phyloP scores from a whole-genome alignment of 2,888 invertebrate genomes.

The Calliopum simillimum region DNA sequence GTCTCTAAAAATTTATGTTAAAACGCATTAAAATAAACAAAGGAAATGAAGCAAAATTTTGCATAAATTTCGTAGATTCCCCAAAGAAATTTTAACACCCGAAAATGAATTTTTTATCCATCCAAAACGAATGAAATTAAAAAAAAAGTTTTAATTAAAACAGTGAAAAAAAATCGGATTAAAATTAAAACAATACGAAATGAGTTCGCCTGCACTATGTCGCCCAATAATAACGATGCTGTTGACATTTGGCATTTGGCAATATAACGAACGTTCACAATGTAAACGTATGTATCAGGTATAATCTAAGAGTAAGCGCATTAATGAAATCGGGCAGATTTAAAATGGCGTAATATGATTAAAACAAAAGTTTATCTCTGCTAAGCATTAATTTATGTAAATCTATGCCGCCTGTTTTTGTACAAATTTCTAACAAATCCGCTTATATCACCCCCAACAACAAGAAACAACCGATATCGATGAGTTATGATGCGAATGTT shows the following conservation, averaged over 20 bases:
- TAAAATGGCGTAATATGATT: not conserved
- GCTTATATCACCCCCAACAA: constrained; percentile 4
- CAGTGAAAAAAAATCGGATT: not conserved
- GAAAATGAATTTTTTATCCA: too few species aligned
- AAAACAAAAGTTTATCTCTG: not conserved
- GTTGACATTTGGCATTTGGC: constrained; percentile 12
- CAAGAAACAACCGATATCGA: not conserved
- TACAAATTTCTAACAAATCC: not conserved
- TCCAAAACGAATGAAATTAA: not conserved
- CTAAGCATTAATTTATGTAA: constrained; percentile 32
- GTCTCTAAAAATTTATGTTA: constrained; percentile 35
- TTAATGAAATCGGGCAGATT: not conserved
- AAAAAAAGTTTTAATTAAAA: not conserved
- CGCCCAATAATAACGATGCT: not conserved
- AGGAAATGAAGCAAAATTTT: not conserved
- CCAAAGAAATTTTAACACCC: not conserved
- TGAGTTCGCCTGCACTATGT: not conserved
- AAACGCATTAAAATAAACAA: not conserved
- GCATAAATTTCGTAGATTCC: not conserved
- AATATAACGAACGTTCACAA: not conserved
- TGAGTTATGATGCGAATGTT: too few species aligned
- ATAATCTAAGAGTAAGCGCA: not conserved
- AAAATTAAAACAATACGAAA: constrained; percentile 3
- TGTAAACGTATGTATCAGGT: too few species aligned
- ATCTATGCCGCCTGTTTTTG: constrained; percentile 35